A percentile compares a stretch with the other conserved stretches of the same genome.
These are phyloP conservation scores for Zeugodacus cucurbitae DNA, from an alignment of 1,140 invertebrate genomes.

Conservation along the genomic window DNA sequence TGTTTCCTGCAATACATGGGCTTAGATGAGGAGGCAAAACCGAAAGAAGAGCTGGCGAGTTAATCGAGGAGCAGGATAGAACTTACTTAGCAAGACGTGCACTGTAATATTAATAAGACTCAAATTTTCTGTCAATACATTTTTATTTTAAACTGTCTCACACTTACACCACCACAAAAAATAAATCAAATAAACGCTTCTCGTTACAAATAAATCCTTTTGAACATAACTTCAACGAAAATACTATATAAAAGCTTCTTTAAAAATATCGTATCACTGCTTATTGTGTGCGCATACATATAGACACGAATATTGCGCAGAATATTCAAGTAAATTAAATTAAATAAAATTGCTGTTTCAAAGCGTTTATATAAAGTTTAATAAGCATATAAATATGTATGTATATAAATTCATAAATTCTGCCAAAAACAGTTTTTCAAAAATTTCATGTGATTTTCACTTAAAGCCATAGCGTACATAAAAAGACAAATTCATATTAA, in stretches of 20 bases:
- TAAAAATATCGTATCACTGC: not conserved
- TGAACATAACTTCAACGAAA: not conserved
- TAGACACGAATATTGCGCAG: not conserved
- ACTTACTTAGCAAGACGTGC: not conserved
- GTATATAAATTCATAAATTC: not conserved
- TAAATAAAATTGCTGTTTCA: not conserved
- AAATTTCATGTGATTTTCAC: too few relatives aligned
- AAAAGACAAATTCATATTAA: too few relatives aligned
- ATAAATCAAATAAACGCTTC: not conserved
- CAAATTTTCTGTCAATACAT: not conserved
- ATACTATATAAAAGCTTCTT: not conserved
- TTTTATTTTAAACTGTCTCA: not conserved
- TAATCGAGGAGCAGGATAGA: not conserved
- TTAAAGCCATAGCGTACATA: too few relatives aligned
- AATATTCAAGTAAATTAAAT: not conserved
- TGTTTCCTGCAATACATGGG: slow-evolving; percentile 58
- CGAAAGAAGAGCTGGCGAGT: not conserved
- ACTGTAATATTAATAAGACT: not conserved
- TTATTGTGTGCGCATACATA: not conserved
- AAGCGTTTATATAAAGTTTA: not conserved
- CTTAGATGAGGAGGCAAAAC: slow-evolving; percentile 52
- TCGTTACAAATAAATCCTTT: slow-evolving; percentile 22
- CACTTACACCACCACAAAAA: not conserved
- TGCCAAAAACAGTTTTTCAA: not conserved
- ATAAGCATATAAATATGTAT: not conserved